Evolutionary conservation across 2,888 invertebrate species (phyloP).

Genomic region (Norana najaformis): DNA sequence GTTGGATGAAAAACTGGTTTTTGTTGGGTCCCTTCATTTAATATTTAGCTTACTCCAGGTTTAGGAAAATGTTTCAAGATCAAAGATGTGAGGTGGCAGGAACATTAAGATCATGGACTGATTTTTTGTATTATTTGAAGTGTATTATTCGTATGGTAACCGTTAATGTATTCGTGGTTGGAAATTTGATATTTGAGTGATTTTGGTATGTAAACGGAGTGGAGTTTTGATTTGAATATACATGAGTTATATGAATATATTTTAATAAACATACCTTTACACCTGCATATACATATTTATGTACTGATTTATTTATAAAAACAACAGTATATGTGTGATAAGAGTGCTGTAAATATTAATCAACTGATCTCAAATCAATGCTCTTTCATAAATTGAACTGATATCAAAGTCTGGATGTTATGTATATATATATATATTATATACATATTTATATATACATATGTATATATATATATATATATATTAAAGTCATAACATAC

Average conservation of each 20-base stretch:
- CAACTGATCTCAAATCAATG: not conserved
- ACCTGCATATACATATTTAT: not conserved
- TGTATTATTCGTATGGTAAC: no score
- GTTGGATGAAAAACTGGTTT: no score
- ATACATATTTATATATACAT: slow-evolving; percentile 26
- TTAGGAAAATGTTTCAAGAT: not conserved
- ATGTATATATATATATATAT: not conserved
- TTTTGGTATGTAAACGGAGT: not conserved
- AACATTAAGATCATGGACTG: not conserved
- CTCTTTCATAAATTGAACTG: not conserved
- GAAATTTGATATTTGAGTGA: not conserved
- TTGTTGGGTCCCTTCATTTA: no score
- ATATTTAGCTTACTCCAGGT: no score
- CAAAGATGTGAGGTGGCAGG: not conserved
- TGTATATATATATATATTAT: slow-evolving; percentile 25
- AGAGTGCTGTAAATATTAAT: not conserved
- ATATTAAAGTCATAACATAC: not conserved
- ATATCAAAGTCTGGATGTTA: not conserved
- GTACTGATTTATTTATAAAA: not conserved
- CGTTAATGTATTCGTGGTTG: not conserved
- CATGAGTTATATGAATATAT: not conserved
- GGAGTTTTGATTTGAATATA: no score
- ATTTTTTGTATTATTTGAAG: not conserved
- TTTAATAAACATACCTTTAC: not conserved
- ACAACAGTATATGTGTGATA: not conserved